Percentiles rank a stretch among this genome's conserved stretches.
Conservation (phyloP, 2,797 vertebrate species). For the Hippoglossus hippoglossus region DNA sequence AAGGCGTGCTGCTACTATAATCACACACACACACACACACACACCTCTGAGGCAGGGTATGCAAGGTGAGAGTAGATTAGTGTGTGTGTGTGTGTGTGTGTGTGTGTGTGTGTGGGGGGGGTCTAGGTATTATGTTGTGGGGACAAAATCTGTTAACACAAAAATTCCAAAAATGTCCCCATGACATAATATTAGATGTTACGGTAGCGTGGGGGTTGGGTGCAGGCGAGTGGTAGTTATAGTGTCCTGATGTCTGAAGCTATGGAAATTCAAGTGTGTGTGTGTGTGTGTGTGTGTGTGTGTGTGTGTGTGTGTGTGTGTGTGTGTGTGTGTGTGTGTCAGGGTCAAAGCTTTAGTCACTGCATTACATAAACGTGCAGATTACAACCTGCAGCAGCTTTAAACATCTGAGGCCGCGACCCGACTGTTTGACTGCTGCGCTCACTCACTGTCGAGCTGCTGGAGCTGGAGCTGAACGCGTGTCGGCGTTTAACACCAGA, state of each 20-base stretch:
- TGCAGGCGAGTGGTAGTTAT: too few species aligned
- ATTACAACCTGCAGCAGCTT: slow-evolving; percentile 60
- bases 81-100: slow-evolving; percentile 13
- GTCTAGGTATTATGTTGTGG: background rate
- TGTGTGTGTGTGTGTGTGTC: slow-evolving; percentile 40
- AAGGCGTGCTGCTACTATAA: slow-evolving; percentile 83
- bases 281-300: slow-evolving; percentile 23
- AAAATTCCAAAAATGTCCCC: too few species aligned
- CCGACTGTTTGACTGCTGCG: slow-evolving; percentile 44
- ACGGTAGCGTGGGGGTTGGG: background rate
- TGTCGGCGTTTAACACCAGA: background rate
- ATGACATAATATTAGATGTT: background rate
- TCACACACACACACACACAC: slow-evolving; percentile 66
- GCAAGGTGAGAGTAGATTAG: slow-evolving; percentile 69
- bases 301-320: slow-evolving; percentile 14
- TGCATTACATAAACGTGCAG: slow-evolving; percentile 59
- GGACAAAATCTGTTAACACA: background rate
- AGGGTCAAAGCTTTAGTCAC: slow-evolving; percentile 54
- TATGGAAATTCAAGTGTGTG: slow-evolving; percentile 8
- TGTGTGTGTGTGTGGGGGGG: background rate
- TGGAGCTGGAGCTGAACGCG: slow-evolving; percentile 16
- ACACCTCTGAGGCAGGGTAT: slow-evolving; percentile 39
- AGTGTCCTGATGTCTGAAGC: background rate
- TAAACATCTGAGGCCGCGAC: slow-evolving; percentile 58
- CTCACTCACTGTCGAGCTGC: slow-evolving; percentile 2